Percentiles rank a stretch among this genome's conserved stretches.
Evolutionary conservation across 2,113 vertebrate genomes (phyloP).

Genomic region (Aptenodytes patagonicus): DNA sequence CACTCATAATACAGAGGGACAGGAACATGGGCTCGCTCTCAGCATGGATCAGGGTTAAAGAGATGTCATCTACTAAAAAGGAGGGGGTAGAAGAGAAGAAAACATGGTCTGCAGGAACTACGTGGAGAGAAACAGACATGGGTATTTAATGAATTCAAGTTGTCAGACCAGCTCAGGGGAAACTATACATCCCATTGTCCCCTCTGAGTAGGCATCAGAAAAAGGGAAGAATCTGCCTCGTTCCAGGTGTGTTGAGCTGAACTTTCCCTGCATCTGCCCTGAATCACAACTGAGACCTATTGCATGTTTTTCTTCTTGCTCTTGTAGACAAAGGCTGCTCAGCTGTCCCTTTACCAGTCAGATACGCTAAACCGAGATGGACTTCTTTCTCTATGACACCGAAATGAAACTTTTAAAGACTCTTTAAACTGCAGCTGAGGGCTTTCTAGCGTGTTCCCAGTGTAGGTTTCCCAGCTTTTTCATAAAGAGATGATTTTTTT

Average conservation of each 20-base stretch:
- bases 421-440: background rate
- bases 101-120: background rate
- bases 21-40: background rate
- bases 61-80: background rate
- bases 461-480: background rate
- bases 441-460: background rate
- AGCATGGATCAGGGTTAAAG: constrained; percentile 3
- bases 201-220: background rate
- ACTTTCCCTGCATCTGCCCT: background rate
- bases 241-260: background rate
- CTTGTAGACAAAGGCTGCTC: background rate
- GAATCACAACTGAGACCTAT: background rate
- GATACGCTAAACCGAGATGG: background rate
- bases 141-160: background rate
- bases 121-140: background rate
- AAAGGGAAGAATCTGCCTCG: background rate
- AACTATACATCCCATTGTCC: background rate
- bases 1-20: constrained; percentile 25
- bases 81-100: background rate
- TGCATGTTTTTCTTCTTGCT: background rate
- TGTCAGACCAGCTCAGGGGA: background rate
- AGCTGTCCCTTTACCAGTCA: background rate
- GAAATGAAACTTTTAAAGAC: background rate
- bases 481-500: background rate
- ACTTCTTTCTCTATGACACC: background rate